Evolutionary conservation across 2,797 vertebrate species (phyloP).

Genomic region (Scleropages formosus): DNA sequence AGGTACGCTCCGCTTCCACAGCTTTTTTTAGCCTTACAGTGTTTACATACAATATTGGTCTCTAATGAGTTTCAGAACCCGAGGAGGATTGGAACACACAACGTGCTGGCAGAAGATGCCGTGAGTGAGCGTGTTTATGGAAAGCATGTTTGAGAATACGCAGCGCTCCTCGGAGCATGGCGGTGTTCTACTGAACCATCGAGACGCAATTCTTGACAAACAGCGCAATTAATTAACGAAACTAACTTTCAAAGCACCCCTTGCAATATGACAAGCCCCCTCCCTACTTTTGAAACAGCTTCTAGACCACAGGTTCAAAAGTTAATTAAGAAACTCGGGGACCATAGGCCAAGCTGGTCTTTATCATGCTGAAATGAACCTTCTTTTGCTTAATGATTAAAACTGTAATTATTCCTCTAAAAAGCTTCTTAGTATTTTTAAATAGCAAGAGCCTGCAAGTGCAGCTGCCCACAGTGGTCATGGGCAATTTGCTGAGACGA

Average conservation of each 20-base stretch:
- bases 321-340: not conserved
- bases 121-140: not conserved
- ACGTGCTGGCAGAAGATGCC: not conserved
- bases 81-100: not conserved
- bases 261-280: too few species aligned
- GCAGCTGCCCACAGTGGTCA: not conserved
- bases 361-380: too few species aligned
- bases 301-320: not conserved
- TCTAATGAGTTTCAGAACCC: not conserved
- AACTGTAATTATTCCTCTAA: not conserved
- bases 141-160: not conserved
- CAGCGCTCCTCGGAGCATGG: not conserved
- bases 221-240: too few species aligned
- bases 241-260: too few species aligned
- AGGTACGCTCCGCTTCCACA: not conserved
- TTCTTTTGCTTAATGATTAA: not conserved
- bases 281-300: too few species aligned
- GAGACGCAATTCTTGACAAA: too few species aligned
- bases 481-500: too few species aligned
- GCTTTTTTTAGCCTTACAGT: not conserved
- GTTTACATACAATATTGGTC: not conserved
- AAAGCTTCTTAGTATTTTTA: not conserved
- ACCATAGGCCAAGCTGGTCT: not conserved
- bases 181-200: too few species aligned
- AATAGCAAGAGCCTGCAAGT: constrained; percentile 1